Percentiles rank a stretch among this genome's conserved stretches.
These are phyloP conservation scores for Sussaba pulchella DNA, from an alignment of 2,888 invertebrate genomes.

Conservation along the genomic window DNA sequence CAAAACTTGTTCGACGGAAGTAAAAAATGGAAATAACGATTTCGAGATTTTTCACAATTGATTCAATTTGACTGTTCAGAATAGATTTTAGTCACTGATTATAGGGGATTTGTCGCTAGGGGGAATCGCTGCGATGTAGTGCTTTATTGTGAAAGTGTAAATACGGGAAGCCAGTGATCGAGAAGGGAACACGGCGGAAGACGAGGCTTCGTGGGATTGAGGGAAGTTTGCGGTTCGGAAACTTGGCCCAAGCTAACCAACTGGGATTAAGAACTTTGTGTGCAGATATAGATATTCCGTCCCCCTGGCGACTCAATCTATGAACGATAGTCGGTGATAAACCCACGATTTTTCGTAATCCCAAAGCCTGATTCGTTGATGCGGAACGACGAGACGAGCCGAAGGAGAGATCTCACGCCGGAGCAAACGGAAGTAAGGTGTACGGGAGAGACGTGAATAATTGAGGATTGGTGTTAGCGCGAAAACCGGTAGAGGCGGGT, in stretches of 20 bases:
- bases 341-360: constrained; percentile 24
- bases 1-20: too few species aligned
- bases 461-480: not conserved
- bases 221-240: constrained; percentile 38
- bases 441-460: not conserved
- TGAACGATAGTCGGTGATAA: constrained; percentile 2
- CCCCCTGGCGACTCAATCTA: constrained; percentile 12
- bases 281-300: not conserved
- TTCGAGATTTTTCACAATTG: too few species aligned
- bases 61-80: too few species aligned
- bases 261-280: constrained; percentile 32
- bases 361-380: constrained; percentile 1
- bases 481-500: not conserved
- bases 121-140: constrained; percentile 64
- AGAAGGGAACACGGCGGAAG: constrained; percentile 37
- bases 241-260: constrained; percentile 33
- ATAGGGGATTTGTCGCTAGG: constrained; percentile 24
- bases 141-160: constrained; percentile 69
- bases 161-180: constrained; percentile 54
- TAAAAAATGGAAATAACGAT: too few species aligned
- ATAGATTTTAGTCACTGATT: constrained; percentile 55
- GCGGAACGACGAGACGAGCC: not conserved
- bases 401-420: too few species aligned
- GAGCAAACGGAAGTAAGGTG: not conserved
- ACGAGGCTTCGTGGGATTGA: constrained; percentile 11